Percentiles rank a stretch among this genome's conserved stretches.
phyloP scores from a whole-genome alignment of 2,888 invertebrate genomes.

The Tetanocera ferruginea region DNA sequence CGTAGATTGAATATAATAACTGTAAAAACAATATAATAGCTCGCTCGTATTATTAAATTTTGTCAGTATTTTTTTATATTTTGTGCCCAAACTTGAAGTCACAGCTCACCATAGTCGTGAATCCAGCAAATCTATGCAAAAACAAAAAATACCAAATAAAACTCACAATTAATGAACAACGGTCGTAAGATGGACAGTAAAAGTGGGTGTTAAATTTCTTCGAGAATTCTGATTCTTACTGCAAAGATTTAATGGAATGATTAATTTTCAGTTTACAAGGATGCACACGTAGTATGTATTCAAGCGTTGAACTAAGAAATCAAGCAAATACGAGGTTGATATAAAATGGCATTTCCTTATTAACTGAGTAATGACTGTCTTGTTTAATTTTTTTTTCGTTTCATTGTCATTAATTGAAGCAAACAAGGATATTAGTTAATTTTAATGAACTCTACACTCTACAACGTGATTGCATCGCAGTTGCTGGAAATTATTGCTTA shows the following conservation, averaged over 20 bases:
- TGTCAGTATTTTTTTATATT: too few relatives aligned
- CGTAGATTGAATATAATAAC: too few relatives aligned
- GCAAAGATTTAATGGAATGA: not conserved
- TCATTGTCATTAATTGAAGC: not conserved
- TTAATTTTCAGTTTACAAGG: constrained; percentile 3
- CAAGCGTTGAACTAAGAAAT: not conserved
- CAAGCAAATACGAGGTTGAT: not conserved
- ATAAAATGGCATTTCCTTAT: constrained; percentile 1
- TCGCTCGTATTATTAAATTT: too few relatives aligned
- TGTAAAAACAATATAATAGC: too few relatives aligned
- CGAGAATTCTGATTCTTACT: not conserved
- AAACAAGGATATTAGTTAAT: not conserved
- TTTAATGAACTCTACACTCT: constrained; percentile 3
- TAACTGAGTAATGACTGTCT: not conserved
- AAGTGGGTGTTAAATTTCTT: not conserved
- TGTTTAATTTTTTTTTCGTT: too few relatives aligned
- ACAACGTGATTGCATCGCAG: not conserved
- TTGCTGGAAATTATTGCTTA: not conserved
- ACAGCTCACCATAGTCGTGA: too few relatives aligned
- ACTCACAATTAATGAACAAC: not conserved
- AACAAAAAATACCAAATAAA: too few relatives aligned
- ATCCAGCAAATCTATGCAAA: too few relatives aligned
- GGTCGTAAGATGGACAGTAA: not conserved
- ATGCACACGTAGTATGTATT: not conserved
- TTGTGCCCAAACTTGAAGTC: too few relatives aligned